These are phyloP conservation scores for Darevskia mixta DNA, from an alignment of 2,797 vertebrate species.

Conservation along the genomic window DNA sequence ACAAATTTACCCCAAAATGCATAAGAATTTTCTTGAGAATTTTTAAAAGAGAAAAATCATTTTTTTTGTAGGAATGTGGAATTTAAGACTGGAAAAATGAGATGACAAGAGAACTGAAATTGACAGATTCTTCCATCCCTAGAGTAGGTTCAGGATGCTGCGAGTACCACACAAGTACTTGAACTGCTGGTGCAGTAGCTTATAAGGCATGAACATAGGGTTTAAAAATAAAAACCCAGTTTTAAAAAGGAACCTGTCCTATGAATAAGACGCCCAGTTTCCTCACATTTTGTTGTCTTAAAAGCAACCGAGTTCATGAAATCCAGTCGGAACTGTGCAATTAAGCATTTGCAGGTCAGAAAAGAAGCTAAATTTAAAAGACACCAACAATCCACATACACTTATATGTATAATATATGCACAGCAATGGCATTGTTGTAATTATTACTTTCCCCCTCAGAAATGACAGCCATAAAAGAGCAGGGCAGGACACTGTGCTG, in stretches of 20 bases:
- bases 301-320: background rate
- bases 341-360: background rate
- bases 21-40: no score
- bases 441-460: slow-evolving; percentile 2
- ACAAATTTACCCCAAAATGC: no score
- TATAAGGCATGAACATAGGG: background rate
- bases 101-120: background rate
- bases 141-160: background rate
- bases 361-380: slow-evolving; percentile 2
- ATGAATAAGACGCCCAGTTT: background rate
- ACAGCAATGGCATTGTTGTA: background rate
- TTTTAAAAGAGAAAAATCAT: no score
- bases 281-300: background rate
- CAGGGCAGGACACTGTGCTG: slow-evolving; percentile 9
- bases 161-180: no score
- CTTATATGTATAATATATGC: slow-evolving; percentile 1
- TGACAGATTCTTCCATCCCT: background rate
- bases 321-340: background rate
- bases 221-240: background rate
- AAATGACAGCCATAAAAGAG: slow-evolving; percentile 22
- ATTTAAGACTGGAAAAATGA: no score
- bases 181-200: background rate
- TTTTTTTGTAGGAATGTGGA: no score
- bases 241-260: background rate
- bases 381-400: background rate